Base-by-base conservation (phyloP, 1,140 invertebrate genomes). In the Cyrtorhinus lividipennis region DNA sequence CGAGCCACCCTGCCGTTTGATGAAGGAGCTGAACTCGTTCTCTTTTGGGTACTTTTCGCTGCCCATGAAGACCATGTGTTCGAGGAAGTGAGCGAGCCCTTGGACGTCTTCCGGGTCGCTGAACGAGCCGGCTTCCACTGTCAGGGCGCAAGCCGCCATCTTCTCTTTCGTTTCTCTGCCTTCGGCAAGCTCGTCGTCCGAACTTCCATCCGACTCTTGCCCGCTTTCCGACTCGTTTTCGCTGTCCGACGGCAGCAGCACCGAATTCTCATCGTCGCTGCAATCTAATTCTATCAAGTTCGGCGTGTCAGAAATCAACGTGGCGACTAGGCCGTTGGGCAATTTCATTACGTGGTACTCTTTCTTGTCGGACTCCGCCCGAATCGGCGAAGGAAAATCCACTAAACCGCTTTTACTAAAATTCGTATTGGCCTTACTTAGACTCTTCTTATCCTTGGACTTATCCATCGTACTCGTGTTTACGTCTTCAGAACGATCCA, bases 1-100 rank as follows among this genome's bases (percentile, higher is more conserved):
- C 57, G 68, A 70, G 15, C 80, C 80, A n/a, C 76, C 75, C 69
- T 75, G 73, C 63, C 71, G 67, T 18, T 66, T 62, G 12, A 81
- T 64, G 66, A 73, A 80, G 15, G 71, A 68, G 69, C 79, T 76
- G 67, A 80, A 77, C 38, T 71, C 73, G 72, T 80, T 81, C 67
- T 80, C 79, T 62, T 71, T 68, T 3, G 78, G 78, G 69, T 76
- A 81, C 66, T 79, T 79, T 62, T 77, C 71, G 62, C 77, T 81
- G n/a, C 81, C 81, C 68, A 83, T 76, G 30, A 95, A 96, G 3
- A 96, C 83, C 91, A 96, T 95, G 71, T 97, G 93, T 72, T 97
- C 93, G 57, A 94, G 81, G 75, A 96, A 95, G 75, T 97, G 93
- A 1, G 93, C 91, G 68, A 96, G 71, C 1, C 94, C 94, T 66